Evolutionary conservation across 2,888 invertebrate genomes (phyloP).

Genomic region (Metallyticus violacea): DNA sequence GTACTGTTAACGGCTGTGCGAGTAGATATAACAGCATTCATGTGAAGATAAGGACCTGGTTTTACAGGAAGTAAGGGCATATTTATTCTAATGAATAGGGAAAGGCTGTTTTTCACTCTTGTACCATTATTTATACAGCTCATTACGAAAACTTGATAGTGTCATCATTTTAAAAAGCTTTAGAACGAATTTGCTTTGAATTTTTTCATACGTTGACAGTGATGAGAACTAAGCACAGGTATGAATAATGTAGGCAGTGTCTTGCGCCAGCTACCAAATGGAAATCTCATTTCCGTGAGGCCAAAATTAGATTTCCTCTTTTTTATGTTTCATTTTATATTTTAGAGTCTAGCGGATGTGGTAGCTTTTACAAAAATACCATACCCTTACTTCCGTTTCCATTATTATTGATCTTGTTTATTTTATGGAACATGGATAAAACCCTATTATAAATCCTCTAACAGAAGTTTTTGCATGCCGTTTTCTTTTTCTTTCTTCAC

Average conservation of each 20-base stretch:
- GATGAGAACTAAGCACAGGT: neutral
- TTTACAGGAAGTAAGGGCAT: too few species aligned
- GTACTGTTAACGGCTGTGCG: too few species aligned
- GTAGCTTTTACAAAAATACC: too few species aligned
- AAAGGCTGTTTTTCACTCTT: neutral
- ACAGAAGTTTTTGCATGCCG: too few species aligned
- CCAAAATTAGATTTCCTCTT: neutral
- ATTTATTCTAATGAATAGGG: neutral
- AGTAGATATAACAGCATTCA: too few species aligned
- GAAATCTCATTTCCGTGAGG: neutral
- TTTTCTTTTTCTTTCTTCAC: too few species aligned
- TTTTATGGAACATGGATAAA: too few species aligned
- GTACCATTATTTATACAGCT: neutral
- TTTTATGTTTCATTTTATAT: neutral
- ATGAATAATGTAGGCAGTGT: neutral
- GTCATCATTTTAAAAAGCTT: neutral
- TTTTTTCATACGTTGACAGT: neutral
- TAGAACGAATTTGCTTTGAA: neutral
- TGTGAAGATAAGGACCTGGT: neutral
- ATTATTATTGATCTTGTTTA: too few species aligned
- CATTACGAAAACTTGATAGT: neutral
- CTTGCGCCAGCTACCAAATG: neutral
- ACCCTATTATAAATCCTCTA: too few species aligned
- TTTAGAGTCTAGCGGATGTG: too few species aligned
- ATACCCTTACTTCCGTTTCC: too few species aligned